phyloP scores from a whole-genome alignment of 1,140 invertebrate genomes.

The Drosophila arizonae region DNA sequence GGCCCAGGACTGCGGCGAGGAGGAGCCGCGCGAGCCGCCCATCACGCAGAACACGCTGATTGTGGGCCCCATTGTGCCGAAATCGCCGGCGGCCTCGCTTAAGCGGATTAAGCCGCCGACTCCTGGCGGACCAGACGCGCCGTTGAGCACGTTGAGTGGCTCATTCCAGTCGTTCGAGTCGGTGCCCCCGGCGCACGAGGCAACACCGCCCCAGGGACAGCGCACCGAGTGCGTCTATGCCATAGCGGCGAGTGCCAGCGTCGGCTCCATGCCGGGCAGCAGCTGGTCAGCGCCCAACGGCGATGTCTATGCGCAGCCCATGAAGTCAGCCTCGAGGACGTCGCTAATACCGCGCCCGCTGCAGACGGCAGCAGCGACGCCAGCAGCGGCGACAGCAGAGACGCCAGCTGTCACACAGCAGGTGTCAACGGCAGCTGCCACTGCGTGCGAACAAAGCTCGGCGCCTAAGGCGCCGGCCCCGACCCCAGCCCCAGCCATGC shows the following conservation, averaged over 20 bases:
- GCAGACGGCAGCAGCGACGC: slow-evolving; percentile 11
- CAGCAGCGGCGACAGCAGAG: background rate
- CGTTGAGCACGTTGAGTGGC: slow-evolving; percentile 49
- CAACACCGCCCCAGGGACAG: slow-evolving; percentile 67
- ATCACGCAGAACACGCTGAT: slow-evolving; percentile 84
- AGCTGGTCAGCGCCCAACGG: slow-evolving; percentile 64
- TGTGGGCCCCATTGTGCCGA: slow-evolving; percentile 84
- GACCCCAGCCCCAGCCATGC: background rate
- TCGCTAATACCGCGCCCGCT: slow-evolving; percentile 60
- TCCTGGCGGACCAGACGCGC: background rate
- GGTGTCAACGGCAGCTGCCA: slow-evolving; percentile 12
- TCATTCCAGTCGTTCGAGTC: slow-evolving; percentile 75
- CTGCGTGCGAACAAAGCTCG: background rate
- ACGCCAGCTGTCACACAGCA: slow-evolving; percentile 4
- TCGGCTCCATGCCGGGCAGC: slow-evolving; percentile 32
- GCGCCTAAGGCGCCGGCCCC: background rate
- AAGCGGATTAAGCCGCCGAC: slow-evolving; percentile 39
- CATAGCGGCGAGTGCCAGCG: slow-evolving; percentile 48
- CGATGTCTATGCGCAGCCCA: slow-evolving; percentile 71
- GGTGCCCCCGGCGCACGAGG: slow-evolving; percentile 65
- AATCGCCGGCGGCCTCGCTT: slow-evolving; percentile 62
- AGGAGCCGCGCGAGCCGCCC: slow-evolving; percentile 79
- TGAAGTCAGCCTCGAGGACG: slow-evolving; percentile 62
- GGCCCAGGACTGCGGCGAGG: slow-evolving; percentile 81
- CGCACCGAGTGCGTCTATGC: slow-evolving; percentile 72